phyloP scores from a whole-genome alignment of 2,888 invertebrate genomes.

The Drosophila kuntzei region DNA sequence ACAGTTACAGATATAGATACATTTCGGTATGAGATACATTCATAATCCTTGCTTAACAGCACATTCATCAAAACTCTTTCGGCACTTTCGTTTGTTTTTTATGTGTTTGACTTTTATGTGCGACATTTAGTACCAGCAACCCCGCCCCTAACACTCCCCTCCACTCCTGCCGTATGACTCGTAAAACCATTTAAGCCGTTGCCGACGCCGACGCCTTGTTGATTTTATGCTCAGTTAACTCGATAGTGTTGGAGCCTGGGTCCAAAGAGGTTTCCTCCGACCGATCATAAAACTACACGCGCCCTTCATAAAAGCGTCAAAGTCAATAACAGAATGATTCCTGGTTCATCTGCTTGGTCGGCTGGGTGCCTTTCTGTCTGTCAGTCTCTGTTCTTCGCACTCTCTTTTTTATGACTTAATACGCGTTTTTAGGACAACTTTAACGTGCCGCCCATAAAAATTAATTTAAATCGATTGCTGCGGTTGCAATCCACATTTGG shows the following conservation, averaged over 20 bases:
- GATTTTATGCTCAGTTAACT: conserved; percentile 77
- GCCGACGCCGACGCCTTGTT: conserved; percentile 66
- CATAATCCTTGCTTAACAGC: conserved; percentile 53
- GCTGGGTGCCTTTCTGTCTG: background rate
- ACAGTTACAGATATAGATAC: conserved; percentile 16
- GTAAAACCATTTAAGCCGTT: conserved; percentile 73
- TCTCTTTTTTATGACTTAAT: conserved; percentile 64
- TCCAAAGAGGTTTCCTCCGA: background rate
- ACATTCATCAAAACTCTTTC: conserved; percentile 77
- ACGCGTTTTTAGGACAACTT: conserved; percentile 17
- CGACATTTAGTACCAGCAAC: conserved; percentile 63
- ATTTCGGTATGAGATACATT: conserved; percentile 27
- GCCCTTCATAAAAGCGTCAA: conserved; percentile 71
- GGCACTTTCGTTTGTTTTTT: conserved; percentile 64
- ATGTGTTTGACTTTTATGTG: conserved; percentile 68
- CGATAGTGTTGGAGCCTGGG: conserved; percentile 43
- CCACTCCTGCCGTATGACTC: conserved; percentile 28
- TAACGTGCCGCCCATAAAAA: conserved; percentile 57
- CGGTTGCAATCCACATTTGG: background rate
- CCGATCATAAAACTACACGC: conserved; percentile 77
- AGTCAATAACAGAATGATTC: conserved; percentile 65
- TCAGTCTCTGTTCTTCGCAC: conserved; percentile 18
- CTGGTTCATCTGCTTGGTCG: conserved; percentile 7
- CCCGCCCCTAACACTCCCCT: conserved; percentile 4
- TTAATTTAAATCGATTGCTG: conserved; percentile 71